Base-by-base conservation (phyloP, 2,888 invertebrate genomes). In the Germaria angustata region DNA sequence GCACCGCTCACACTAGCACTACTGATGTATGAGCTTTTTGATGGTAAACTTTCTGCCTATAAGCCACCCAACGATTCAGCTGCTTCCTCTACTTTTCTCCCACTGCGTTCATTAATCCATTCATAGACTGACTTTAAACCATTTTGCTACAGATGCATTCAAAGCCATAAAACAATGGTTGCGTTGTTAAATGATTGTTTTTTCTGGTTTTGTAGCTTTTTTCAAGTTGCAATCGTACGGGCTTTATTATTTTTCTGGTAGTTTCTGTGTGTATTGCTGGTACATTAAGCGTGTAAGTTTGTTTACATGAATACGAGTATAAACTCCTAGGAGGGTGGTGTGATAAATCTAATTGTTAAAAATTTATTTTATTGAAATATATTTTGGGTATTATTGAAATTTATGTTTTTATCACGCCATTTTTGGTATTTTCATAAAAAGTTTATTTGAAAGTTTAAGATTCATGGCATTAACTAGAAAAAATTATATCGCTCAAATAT, bases 101-200 rank as follows among this genome's bases (percentile, higher is more conserved):
- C 15, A 6, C 8, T n/a, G n/a, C 24, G 2, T 53, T 7, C 15
- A 24, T n/a, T 41, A 36, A 41, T 32, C 51, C 59, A 65, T 71
- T 71, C 71, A 65, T 39, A 57, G 36, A 72, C 69, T 69, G 44
- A 53, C 34, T 72, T 15, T 28, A 61, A 53, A 13, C 32, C 9
- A 53, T 44, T 66, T 32, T 63, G 53, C n/a, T 6, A 59, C 57
- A 49, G 15, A 49, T 65, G 55, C 71, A 55, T 72, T 57, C 8
- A 39, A 53, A 71, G 24, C 13, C 46, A 61, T 6, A 57, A 72
- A 59, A 79, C 72, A 79, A 66, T 72, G 51, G 51, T 41, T 66
- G 71, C 32, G 41, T 66, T 72, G 41, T 66, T 72, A 59, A 72
- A 65, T 57, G 51, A 17, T 49, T 39, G 20, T 49, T 53, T 28